Conservation (phyloP, 1,140 invertebrate genomes). For the Drosophila sp. region DNA sequence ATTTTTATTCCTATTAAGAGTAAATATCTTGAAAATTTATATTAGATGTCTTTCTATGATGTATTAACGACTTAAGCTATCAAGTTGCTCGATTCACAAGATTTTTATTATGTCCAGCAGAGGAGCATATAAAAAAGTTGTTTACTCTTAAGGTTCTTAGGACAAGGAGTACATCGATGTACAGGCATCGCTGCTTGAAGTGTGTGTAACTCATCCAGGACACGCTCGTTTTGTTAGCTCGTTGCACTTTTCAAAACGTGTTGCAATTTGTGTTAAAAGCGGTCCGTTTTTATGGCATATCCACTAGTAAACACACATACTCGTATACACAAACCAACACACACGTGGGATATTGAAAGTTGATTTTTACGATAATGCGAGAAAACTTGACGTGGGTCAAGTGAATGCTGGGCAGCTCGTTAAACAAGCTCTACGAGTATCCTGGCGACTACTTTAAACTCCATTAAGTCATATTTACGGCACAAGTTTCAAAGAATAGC, state of each 20-base stretch:
- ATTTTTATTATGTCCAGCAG: conserved; percentile 44
- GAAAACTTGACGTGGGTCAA: conserved; percentile 64
- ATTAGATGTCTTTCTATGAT: not conserved
- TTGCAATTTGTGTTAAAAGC: conserved; percentile 73
- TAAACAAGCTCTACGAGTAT: conserved; percentile 34
- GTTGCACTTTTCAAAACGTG: conserved; percentile 65
- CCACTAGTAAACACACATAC: not conserved
- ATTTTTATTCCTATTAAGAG: too few species aligned
- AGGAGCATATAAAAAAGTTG: conserved; percentile 39
- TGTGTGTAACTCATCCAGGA: conserved; percentile 41
- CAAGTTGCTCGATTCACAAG: conserved; percentile 32
- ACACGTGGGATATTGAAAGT: conserved; percentile 59
- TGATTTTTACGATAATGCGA: conserved; percentile 78
- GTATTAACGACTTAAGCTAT: conserved; percentile 29
- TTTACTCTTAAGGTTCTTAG: too few species aligned
- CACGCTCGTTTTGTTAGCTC: conserved; percentile 50
- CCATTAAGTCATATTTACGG: conserved; percentile 80
- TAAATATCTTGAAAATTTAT: too few species aligned
- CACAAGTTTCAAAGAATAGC: conserved; percentile 44
- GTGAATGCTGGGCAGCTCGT: conserved; percentile 45
- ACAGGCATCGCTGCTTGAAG: conserved; percentile 14
- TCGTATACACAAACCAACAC: conserved; percentile 1
- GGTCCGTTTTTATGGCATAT: conserved; percentile 49
- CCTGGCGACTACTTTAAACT: conserved; percentile 67
- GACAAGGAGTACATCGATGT: too few species aligned